Evolutionary conservation across 2,888 invertebrate genomes (phyloP), one percentile per base, ranked within the genome.

Genomic region (Drosophila kambysellisi): DNA sequence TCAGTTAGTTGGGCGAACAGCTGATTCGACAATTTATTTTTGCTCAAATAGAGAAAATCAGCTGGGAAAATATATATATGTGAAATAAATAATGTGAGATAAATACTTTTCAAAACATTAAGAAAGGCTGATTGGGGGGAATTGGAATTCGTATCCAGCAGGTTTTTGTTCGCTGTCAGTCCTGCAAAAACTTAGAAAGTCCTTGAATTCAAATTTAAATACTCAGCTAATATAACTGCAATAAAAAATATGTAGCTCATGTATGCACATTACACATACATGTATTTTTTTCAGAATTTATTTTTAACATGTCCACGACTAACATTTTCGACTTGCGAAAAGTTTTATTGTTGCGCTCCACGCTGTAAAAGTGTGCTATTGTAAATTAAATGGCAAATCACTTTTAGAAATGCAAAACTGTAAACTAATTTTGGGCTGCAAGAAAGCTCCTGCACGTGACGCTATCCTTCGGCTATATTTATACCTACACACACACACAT

Each of bases 401-500:
- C 32, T 53, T 70, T 63, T 58, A 39, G 59, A 62, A 58, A 73
- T 73, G 63, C 63, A 64, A 76, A 46, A 67, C 25, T 50, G 30
- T n/a, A 29, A 50, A 53, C 79, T 76, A 72, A 63, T 77, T 76
- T 37, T 20, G 60, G 52, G 35, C 7, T 20, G 32, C 57, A 53
- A 32, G 50, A 57, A 50, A 12, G 12, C 39, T 51, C 35, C 63
- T 29, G 61, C 84, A 83, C 62, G 62, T 76, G 63, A 56, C 37
- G 33, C 66, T 83, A 83, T 86, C 83, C 81, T 70, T 74, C 70
- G 68, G 76, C 77, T 83, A 86, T 29, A 33, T 88, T 85, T 83
- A 74, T 65, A 67, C 51, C 30, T 33, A 7, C 20, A n/a, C 56
- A 59, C 39, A 46, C 20, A 12, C 7, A 15, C 7, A 15, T 8